phyloP scores from a whole-genome alignment of 2,888 invertebrate species.

The Eurytoma californica region DNA sequence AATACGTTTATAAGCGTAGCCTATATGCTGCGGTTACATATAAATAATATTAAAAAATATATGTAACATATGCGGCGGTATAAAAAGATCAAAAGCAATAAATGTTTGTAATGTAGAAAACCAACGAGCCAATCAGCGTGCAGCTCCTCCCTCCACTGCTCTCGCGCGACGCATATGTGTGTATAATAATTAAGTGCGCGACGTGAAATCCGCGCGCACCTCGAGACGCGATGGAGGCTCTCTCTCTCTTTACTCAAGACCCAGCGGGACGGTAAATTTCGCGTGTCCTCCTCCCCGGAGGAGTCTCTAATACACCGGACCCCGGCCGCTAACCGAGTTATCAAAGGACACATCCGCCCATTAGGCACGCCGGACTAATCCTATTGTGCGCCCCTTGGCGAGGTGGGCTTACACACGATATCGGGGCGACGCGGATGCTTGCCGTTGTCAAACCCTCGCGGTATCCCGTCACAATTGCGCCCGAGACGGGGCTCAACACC shows the following conservation, averaged over 20 bases:
- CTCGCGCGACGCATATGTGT: slow-evolving; percentile 58
- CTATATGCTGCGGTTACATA: slow-evolving; percentile 69
- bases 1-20: slow-evolving; percentile 67
- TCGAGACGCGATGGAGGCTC: slow-evolving; percentile 65
- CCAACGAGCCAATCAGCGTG: slow-evolving; percentile 75
- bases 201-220: slow-evolving; percentile 59
- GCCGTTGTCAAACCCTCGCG: background rate
- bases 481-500: background rate
- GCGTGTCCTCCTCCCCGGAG: background rate
- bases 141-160: slow-evolving; percentile 70
- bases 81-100: slow-evolving; percentile 70
- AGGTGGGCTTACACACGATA: background rate
- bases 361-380: background rate
- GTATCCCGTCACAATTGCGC: background rate
- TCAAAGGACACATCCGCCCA: background rate
- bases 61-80: slow-evolving; percentile 59
- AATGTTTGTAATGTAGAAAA: slow-evolving; percentile 67
- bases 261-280: background rate
- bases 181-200: background rate
- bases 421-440: background rate
- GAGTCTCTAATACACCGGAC: background rate
- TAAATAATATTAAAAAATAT: slow-evolving; percentile 57
- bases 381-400: background rate
- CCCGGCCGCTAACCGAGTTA: background rate
- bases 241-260: background rate